Percentiles rank a stretch among this genome's conserved stretches.
phyloP scores from a whole-genome alignment of 2,797 vertebrate species.

The Sylvilagus floridanus region DNA sequence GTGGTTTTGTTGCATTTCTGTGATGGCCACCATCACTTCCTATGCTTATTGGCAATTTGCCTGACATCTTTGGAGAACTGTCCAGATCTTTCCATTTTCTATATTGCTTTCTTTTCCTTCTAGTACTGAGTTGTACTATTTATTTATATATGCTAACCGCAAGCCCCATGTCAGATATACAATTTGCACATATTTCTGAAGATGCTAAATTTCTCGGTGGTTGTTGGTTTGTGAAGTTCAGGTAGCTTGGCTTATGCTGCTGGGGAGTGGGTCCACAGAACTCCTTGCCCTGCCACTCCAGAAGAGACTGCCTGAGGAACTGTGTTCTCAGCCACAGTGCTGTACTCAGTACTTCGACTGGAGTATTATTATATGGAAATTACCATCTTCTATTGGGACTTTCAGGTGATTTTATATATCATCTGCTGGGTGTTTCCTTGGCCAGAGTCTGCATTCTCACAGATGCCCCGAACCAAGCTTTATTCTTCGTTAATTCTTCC shows the following conservation, averaged over 20 bases:
- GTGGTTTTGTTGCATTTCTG: neutral
- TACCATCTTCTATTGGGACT: neutral
- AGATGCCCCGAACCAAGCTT: neutral
- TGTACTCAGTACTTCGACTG: neutral
- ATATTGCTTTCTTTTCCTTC: neutral
- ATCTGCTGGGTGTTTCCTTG: neutral
- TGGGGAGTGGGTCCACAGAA: neutral
- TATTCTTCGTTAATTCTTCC: conserved; percentile 9
- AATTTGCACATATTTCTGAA: conserved; percentile 14
- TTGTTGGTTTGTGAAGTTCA: neutral
- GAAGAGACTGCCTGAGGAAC: neutral
- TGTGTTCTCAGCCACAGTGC: neutral
- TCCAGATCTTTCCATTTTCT: neutral
- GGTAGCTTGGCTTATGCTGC: neutral
- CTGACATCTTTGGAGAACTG: neutral
- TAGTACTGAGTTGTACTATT: neutral
- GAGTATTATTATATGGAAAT: neutral
- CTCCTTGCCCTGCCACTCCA: neutral
- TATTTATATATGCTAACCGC: neutral
- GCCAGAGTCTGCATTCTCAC: neutral
- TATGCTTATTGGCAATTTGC: neutral
- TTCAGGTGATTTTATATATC: neutral
- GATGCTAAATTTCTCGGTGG: neutral
- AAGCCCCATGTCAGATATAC: neutral
- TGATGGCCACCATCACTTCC: neutral